These are phyloP conservation scores for Corbicula japonica DNA, from an alignment of 2,888 invertebrate genomes.

Conservation along the genomic window DNA sequence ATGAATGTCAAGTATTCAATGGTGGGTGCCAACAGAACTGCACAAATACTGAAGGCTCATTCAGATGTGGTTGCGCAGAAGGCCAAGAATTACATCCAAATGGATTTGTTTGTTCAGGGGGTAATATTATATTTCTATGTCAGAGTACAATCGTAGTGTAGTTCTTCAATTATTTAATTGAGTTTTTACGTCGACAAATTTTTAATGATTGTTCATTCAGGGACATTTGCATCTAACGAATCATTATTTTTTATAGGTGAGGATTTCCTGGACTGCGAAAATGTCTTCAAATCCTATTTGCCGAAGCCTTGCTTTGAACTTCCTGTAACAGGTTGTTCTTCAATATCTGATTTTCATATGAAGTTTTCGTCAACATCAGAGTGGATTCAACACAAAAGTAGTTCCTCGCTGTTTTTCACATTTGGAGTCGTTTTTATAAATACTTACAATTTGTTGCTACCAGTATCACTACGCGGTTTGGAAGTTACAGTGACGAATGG, in stretches of 20 bases:
- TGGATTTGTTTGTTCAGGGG: neutral
- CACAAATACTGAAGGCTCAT: conserved; percentile 18
- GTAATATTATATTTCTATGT: too few relatives aligned
- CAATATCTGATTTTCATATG: neutral
- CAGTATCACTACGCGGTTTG: conserved; percentile 20
- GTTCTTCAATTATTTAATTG: too few relatives aligned
- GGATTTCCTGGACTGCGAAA: neutral
- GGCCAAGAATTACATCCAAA: neutral
- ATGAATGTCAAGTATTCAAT: conserved; percentile 12
- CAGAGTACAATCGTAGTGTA: too few relatives aligned
- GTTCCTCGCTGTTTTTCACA: conserved; percentile 2
- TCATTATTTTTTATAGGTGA: too few relatives aligned
- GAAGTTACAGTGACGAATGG: neutral
- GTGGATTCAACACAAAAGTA: neutral
- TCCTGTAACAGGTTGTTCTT: neutral
- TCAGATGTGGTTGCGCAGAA: neutral
- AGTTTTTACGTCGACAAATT: too few relatives aligned
- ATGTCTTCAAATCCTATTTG: neutral
- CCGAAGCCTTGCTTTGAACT: conserved; percentile 12
- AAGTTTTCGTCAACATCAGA: conserved; percentile 18
- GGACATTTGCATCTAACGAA: too few relatives aligned
- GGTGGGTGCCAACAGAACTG: conserved; percentile 22
- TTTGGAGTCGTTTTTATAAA: conserved; percentile 25
- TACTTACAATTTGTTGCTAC: conserved; percentile 10
- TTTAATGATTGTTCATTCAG: too few relatives aligned